Conservation (phyloP, 2,888 invertebrate genomes). For the Sisyra terminalis region DNA sequence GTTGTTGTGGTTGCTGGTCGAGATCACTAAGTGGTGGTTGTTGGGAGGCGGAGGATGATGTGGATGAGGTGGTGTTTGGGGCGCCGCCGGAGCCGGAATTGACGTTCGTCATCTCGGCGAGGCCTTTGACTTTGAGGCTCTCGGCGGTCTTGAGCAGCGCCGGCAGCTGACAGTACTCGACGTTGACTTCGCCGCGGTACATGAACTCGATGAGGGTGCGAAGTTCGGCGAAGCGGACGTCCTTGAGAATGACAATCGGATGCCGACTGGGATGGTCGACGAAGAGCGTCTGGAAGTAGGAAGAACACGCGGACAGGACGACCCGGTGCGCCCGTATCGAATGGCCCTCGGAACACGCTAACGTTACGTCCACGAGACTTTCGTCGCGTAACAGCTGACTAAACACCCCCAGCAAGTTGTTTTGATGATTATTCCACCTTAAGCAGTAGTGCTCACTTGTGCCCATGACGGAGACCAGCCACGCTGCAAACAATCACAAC, state of each 20-base stretch:
- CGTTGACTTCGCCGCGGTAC: slow-evolving; percentile 93
- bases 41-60: slow-evolving; percentile 17
- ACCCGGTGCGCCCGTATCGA: slow-evolving; percentile 88
- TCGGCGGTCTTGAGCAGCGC: slow-evolving; percentile 83
- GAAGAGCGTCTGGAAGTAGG: slow-evolving; percentile 87
- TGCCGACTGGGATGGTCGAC: slow-evolving; percentile 84
- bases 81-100: slow-evolving; percentile 47
- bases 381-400: slow-evolving; percentile 92
- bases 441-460: slow-evolving; percentile 98
- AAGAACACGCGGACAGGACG: slow-evolving; percentile 88
- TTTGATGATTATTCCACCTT: slow-evolving; percentile 98
- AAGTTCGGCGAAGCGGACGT: slow-evolving; percentile 81
- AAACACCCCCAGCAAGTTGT: slow-evolving; percentile 93
- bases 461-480: slow-evolving; percentile 89
- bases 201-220: slow-evolving; percentile 89
- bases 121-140: slow-evolving; percentile 82
- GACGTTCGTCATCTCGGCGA: slow-evolving; percentile 83
- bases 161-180: slow-evolving; percentile 83
- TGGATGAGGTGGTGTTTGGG: slow-evolving; percentile 24
- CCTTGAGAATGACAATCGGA: slow-evolving; percentile 87
- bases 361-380: slow-evolving; percentile 90
- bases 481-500: slow-evolving; percentile 38
- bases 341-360: slow-evolving; percentile 91
- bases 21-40: slow-evolving; percentile 16
- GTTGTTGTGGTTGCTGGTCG: slow-evolving; percentile 19